Evolutionary conservation across 2,797 vertebrate species (phyloP).

Genomic region (Tiaroga cobitis): DNA sequence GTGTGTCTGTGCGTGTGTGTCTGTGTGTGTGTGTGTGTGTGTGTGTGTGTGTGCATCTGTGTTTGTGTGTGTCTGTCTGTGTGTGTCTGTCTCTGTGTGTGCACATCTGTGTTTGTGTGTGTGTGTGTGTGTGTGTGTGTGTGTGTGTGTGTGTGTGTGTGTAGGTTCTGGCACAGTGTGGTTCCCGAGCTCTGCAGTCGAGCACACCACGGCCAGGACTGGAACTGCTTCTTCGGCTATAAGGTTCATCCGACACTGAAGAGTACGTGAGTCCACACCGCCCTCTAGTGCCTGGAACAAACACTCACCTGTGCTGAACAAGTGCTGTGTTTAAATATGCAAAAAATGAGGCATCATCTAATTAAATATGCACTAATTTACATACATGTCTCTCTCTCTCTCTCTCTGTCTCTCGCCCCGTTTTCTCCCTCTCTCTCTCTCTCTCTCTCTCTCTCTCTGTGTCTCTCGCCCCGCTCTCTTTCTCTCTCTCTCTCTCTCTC

Average conservation of each 20-base stretch:
- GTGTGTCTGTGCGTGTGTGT: too few relatives aligned
- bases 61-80: too few relatives aligned
- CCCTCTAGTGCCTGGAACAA: slow-evolving; percentile 27
- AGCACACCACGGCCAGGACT: slow-evolving; percentile 90
- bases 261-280: slow-evolving; percentile 77
- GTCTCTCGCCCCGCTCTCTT: not conserved
- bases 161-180: slow-evolving; percentile 91
- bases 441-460: too few relatives aligned
- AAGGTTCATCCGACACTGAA: slow-evolving; percentile 94
- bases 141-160: not conserved
- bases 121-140: too few relatives aligned
- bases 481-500: not conserved
- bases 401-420: not conserved
- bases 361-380: too few relatives aligned
- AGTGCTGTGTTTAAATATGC: too few relatives aligned
- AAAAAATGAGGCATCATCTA: too few relatives aligned
- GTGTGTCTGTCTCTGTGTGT: too few relatives aligned
- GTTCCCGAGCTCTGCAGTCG: slow-evolving; percentile 91
- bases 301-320: not conserved
- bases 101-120: too few relatives aligned
- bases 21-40: too few relatives aligned
- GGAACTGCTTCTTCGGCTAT: slow-evolving; percentile 99
- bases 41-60: not conserved
- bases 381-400: too few relatives aligned
- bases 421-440: not conserved